Conservation (phyloP, 2,888 invertebrate genomes). For the Elmis aenea region DNA sequence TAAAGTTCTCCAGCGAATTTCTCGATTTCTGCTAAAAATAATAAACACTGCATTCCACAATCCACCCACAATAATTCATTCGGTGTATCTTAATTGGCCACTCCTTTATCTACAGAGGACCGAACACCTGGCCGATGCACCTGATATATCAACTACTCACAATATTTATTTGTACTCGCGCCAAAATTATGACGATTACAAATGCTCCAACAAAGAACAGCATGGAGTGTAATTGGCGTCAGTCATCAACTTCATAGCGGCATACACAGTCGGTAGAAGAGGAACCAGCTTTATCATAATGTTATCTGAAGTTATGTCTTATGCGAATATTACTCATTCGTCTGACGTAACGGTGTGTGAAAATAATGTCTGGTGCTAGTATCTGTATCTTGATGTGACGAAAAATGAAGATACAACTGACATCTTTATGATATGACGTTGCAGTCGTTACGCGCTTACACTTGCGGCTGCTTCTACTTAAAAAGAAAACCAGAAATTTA, state of each 20-base stretch:
- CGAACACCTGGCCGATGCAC: slow-evolving; percentile 22
- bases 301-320: slow-evolving; percentile 3
- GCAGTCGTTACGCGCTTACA: slow-evolving; percentile 2
- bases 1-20: no score
- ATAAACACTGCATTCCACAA: slow-evolving; percentile 8
- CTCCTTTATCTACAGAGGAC: slow-evolving; percentile 11
- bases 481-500: no score
- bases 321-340: slow-evolving; percentile 6
- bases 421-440: slow-evolving; percentile 7
- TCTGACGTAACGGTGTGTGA: slow-evolving; percentile 9
- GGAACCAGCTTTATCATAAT: slow-evolving; percentile 10
- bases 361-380: slow-evolving; percentile 10
- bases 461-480: no score
- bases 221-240: slow-evolving; percentile 11
- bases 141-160: slow-evolving; percentile 21
- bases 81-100: slow-evolving; percentile 18
- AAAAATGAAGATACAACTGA: slow-evolving; percentile 7
- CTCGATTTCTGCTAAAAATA: no score
- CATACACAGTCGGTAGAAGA: slow-evolving; percentile 3
- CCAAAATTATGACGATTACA: slow-evolving; percentile 31
- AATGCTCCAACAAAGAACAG: slow-evolving; percentile 19
- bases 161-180: slow-evolving; percentile 27
- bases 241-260: slow-evolving; percentile 10
- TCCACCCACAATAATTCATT: slow-evolving; percentile 16
- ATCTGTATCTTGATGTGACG: slow-evolving; percentile 7